Evolutionary conservation across 2,797 vertebrate species (phyloP), one percentile per base, ranked within the genome.

Genomic region (Crenichthys baileyi): DNA sequence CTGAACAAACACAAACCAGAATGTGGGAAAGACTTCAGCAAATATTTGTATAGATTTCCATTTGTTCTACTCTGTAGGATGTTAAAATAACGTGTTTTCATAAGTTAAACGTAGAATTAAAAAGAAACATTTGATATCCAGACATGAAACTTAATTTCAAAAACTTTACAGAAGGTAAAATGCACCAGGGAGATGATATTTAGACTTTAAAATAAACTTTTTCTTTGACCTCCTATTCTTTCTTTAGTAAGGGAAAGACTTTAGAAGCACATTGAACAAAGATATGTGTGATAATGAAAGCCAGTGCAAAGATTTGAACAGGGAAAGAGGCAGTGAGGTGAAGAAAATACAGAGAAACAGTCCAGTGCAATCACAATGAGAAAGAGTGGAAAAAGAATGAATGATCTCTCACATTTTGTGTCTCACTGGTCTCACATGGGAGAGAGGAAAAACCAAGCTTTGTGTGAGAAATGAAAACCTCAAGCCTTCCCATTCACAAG

Each of bases 351-450:
- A 85, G 2, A 44, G 68, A 80, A 56, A 75, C 77, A 76, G 79
- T 72, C 73, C 50, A 46, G 44, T 79, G 79, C 75, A 75, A 76
- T 73, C 26, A 73, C 67, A 67, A 58, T 70, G 79, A 87, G 80
- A 84, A 79, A 81, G 41, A 72, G 29, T 51, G 79, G 77, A 1
- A 41, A 83, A 77, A 76, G 65, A 78, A 73, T 91, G 78, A 85
- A 77, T 46, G 82, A 89, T 87, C 76, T 80, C 84, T 91, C 83
- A 77, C 85, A 90, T 90, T 92, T 83, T 7, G 82, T 90, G 88
- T 88, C 90, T 93, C 92, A 94, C 76, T 78, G 78, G 84, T 88
- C 70, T 83, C 92, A 91, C 87, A 88, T 83, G 91, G 89, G 87
- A 92, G 84, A 75, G 79, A 75, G 65, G 63, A 75, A 85, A 80